Base-by-base conservation (phyloP, 2,888 invertebrate genomes). In the Drosophila nr. medialis region DNA sequence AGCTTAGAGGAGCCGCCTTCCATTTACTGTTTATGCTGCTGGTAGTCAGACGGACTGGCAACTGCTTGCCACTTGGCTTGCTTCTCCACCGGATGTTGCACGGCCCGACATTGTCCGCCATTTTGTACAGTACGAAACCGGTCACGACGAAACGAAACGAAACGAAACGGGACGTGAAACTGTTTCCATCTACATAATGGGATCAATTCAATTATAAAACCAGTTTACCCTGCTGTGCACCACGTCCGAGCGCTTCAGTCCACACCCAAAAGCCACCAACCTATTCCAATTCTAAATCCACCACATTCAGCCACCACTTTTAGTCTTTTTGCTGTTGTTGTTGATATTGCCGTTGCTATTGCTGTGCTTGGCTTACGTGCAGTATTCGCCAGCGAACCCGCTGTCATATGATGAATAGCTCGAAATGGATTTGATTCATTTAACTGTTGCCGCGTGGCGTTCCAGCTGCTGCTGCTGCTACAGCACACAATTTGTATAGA, bases 181-280 rank as follows among this genome's bases (percentile, higher is more conserved):
- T 80, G 80, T 80, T 82, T 86, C 79, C 84, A 89, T 88, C 81
- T 84, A 82, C 81, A 82, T 86, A 87, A 87, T 88, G 80, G 83
- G 79, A 82, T 88, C 88, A 86, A 86, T 88, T 86, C 88, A 86
- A 86, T 86, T 86, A 88, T 86, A 86, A 86, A 86, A 75, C 82
- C 68, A 80, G 83, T 81, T 85, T 80, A 69, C 75, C 68, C 76
- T 62, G 59, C 70, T 48, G 53, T 60, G 51, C 71, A 58, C 45
- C 66, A 64, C 58, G 55, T 65, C 77, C 60, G 34, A 55, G 3
- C 48, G 55, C 34, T 36, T 29, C n/a, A 61, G 36, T 29, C 64
- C 60, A 64, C 64, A 72, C 29, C 64, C 68, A 55, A 51, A 53
- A 36, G 38, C 60, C 64, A 53, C 56, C 63, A 69, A 60, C 64